Percentiles rank a stretch among this genome's conserved stretches.
These are phyloP conservation scores for Paedocypris micromegethes DNA, from an alignment of 2,797 vertebrate genomes.

Conservation along the genomic window DNA sequence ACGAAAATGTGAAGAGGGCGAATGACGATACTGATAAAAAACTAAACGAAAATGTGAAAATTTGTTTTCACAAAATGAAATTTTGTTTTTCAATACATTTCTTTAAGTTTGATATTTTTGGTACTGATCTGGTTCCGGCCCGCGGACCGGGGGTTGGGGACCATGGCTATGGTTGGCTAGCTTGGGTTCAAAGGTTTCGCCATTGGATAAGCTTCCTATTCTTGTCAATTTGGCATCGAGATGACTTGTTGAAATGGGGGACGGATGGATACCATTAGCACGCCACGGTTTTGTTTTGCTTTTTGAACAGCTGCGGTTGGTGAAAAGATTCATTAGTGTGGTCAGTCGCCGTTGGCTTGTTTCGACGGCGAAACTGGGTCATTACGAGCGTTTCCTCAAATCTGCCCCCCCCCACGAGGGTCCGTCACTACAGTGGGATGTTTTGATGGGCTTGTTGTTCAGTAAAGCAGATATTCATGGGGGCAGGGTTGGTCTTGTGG, in stretches of 20 bases:
- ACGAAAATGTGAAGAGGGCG: too few species aligned
- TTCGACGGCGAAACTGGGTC: constrained; percentile 64
- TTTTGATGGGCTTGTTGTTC: constrained; percentile 41
- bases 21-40: too few species aligned
- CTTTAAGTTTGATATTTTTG: too few species aligned
- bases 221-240: constrained; percentile 32
- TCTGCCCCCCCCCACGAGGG: constrained; percentile 56
- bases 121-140: too few species aligned
- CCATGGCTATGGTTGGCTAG: too few species aligned
- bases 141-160: too few species aligned
- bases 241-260: constrained; percentile 59
- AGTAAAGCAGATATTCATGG: constrained; percentile 59
- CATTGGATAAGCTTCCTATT: constrained; percentile 40
- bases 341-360: not conserved
- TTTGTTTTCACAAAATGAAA: too few species aligned
- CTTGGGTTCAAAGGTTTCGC: constrained; percentile 25
- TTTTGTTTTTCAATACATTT: too few species aligned
- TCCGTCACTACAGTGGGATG: constrained; percentile 53
- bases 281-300: constrained; percentile 38
- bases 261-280: constrained; percentile 33
- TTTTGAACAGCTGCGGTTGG: constrained; percentile 36
- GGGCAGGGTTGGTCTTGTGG: constrained; percentile 64
- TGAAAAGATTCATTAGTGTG: constrained; percentile 30
- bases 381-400: constrained; percentile 63
- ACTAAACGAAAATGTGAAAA: too few species aligned